A percentile compares a stretch with the other conserved stretches of the same genome.
Evolutionary conservation across 2,888 invertebrate genomes (phyloP).

Genomic region (Pemphredon lugubris): DNA sequence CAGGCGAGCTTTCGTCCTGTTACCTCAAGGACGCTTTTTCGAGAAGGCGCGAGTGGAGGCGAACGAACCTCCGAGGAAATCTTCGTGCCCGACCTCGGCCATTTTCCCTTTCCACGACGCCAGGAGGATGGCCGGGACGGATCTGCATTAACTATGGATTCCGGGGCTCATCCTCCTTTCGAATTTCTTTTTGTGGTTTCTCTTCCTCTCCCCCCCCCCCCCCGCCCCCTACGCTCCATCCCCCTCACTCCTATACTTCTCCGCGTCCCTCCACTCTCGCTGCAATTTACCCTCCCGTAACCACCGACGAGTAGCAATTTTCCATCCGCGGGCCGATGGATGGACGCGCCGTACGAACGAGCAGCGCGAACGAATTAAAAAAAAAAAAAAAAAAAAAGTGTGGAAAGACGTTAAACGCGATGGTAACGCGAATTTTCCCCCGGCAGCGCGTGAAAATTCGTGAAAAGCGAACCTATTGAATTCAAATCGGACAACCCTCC

Average conservation of each 20-base stretch:
- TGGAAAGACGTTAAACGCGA: not conserved
- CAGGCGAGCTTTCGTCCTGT: slow-evolving; percentile 29
- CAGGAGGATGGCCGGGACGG: slow-evolving; percentile 48
- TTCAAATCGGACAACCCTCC: slow-evolving; percentile 40
- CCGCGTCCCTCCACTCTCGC: not conserved
- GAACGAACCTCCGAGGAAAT: slow-evolving; percentile 72
- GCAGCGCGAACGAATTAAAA: slow-evolving; percentile 28
- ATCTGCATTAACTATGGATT: slow-evolving; percentile 66
- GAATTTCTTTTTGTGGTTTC: slow-evolving; percentile 13
- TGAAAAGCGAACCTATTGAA: slow-evolving; percentile 41
- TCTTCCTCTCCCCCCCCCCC: not conserved
- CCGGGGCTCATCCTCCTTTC: slow-evolving; percentile 14
- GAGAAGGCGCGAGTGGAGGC: slow-evolving; percentile 42
- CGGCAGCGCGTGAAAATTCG: slow-evolving; percentile 32
- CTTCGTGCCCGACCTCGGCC: slow-evolving; percentile 65
- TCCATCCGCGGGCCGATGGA: slow-evolving; percentile 17
- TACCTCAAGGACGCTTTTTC: slow-evolving; percentile 45
- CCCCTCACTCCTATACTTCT: too few relatives aligned
- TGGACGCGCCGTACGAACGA: not conserved
- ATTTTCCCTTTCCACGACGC: slow-evolving; percentile 50
- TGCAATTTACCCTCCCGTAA: too few relatives aligned
- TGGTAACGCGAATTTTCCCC: slow-evolving; percentile 36
- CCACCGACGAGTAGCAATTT: slow-evolving; percentile 23
- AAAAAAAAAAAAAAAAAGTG: too few relatives aligned
- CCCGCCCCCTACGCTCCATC: too few relatives aligned